Conservation (phyloP, 2,888 invertebrate species). For the Barypeithes pellucidus region DNA sequence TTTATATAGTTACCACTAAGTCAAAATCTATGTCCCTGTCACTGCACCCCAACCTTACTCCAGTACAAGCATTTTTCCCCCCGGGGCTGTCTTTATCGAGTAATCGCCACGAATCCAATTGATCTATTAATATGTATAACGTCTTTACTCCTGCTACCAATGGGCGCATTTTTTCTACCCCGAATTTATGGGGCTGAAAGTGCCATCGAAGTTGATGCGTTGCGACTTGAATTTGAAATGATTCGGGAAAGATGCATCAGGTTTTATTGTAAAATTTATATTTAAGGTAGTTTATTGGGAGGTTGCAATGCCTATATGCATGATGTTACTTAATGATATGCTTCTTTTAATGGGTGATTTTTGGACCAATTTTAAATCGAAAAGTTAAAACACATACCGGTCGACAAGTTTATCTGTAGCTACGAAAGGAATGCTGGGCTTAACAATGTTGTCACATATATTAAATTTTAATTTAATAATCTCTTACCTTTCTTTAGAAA, state of each 20-base stretch:
- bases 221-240: constrained; percentile 56
- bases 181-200: constrained; percentile 31
- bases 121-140: constrained; percentile 72
- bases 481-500: too few relatives aligned
- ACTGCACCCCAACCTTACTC: background rate
- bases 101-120: constrained; percentile 71
- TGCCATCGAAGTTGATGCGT: constrained; percentile 56
- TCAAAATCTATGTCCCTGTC: constrained; percentile 1
- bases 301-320: too few relatives aligned
- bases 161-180: constrained; percentile 49
- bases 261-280: background rate
- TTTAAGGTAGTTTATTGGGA: too few relatives aligned
- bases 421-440: too few relatives aligned
- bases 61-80: constrained; percentile 54
- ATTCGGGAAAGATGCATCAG: background rate
- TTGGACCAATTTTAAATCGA: too few relatives aligned
- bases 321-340: too few relatives aligned
- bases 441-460: too few relatives aligned
- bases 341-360: too few relatives aligned
- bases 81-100: constrained; percentile 68
- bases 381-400: too few relatives aligned
- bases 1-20: too few relatives aligned
- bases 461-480: too few relatives aligned
- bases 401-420: too few relatives aligned
- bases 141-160: constrained; percentile 67